Percentiles rank a stretch among this genome's conserved stretches.
Evolutionary conservation across 37 sponge, comb jelly and placozoan genomes (phyloP).

Genomic region (Axinella damicornis): DNA sequence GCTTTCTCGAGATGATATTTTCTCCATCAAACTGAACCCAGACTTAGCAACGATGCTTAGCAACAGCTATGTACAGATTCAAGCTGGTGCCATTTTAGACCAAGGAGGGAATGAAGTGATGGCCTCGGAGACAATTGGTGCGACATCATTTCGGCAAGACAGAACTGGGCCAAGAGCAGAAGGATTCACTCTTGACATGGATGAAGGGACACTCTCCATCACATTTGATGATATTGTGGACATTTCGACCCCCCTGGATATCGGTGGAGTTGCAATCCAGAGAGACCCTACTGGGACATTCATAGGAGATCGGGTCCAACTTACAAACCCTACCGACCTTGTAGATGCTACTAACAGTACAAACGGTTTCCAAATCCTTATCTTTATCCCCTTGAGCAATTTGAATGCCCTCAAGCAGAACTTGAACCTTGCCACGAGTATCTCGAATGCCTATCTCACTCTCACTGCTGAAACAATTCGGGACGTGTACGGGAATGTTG

Average conservation of each 20-base stretch:
- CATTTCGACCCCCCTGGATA: conserved; percentile 17
- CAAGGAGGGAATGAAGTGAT: conserved; percentile 65
- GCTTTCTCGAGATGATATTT: conserved; percentile 48
- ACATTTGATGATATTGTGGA: conserved; percentile 82
- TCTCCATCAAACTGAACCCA: conserved; percentile 52
- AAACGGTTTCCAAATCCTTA: conserved; percentile 41
- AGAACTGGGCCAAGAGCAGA: conserved; percentile 48
- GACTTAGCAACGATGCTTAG: conserved; percentile 13
- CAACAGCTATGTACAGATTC: conserved; percentile 43
- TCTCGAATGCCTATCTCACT: conserved; percentile 51
- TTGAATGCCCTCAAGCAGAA: conserved; percentile 80
- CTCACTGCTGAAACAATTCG: conserved; percentile 46
- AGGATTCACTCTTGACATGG: conserved; percentile 74
- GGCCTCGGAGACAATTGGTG: conserved; percentile 13
- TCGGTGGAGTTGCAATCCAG: conserved; percentile 54
- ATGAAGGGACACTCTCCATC: conserved; percentile 59
- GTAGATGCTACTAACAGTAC: conserved; percentile 47
- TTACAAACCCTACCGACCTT: background rate
- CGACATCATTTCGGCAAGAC: conserved; percentile 22
- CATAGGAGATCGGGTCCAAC: conserved; percentile 6
- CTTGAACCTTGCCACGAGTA: conserved; percentile 47
- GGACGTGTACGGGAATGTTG: conserved; percentile 57
- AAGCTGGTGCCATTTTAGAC: conserved; percentile 62
- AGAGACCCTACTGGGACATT: conserved; percentile 17
- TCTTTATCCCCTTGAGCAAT: conserved; percentile 54